Percentiles rank a stretch among this genome's conserved stretches.
Evolutionary conservation across 2,113 vertebrate species (phyloP).

Genomic region (Toxostoma redivivum): DNA sequence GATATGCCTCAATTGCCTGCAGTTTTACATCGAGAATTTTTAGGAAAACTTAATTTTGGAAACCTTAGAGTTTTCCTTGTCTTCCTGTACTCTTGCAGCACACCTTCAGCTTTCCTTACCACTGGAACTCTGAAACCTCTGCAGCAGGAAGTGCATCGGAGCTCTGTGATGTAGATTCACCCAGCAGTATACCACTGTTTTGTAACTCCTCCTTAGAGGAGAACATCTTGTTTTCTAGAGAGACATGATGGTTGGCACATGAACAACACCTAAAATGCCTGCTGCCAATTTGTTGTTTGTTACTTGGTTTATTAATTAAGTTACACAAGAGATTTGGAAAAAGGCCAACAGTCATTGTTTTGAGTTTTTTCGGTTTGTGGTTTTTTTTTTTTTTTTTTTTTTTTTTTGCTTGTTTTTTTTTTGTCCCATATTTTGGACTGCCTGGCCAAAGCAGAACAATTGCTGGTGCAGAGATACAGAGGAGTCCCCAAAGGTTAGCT

Average conservation of each 20-base stretch:
- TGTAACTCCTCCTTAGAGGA: not conserved
- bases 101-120: not conserved
- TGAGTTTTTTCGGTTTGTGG: too few relatives aligned
- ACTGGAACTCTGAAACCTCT: not conserved
- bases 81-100: not conserved
- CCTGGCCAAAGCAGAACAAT: slow-evolving; percentile 52
- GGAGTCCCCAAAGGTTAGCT: slow-evolving; percentile 21
- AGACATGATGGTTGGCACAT: slow-evolving; percentile 43
- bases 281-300: slow-evolving; percentile 65
- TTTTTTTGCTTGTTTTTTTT: not conserved
- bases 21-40: not conserved
- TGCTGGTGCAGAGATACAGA: slow-evolving; percentile 29
- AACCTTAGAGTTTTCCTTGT: not conserved
- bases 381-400: too few relatives aligned
- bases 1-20: too few relatives aligned
- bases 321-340: slow-evolving; percentile 61
- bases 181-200: not conserved
- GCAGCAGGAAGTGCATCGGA: not conserved
- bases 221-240: slow-evolving; percentile 57
- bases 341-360: not conserved
- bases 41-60: not conserved
- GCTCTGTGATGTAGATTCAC: not conserved
- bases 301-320: slow-evolving; percentile 67
- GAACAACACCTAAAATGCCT: slow-evolving; percentile 60
- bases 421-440: not conserved